phyloP scores from a whole-genome alignment of 2,888 invertebrate genomes.

The Leptinotarsa rubiginosa region DNA sequence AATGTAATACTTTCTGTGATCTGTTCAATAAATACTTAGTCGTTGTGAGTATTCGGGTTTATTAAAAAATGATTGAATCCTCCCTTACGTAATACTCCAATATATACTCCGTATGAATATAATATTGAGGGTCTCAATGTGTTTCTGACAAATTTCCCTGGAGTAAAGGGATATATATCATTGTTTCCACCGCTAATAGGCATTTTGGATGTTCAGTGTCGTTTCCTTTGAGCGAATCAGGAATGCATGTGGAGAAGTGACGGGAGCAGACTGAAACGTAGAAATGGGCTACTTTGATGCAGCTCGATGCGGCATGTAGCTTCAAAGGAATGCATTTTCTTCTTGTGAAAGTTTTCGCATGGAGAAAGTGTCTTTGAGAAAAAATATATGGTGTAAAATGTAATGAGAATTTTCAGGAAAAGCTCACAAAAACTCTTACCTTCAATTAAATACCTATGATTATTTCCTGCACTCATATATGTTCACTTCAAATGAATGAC shows the following conservation, averaged over 20 bases:
- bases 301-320: neutral
- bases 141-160: neutral
- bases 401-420: neutral
- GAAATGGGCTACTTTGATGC: constrained; percentile 13
- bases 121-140: neutral
- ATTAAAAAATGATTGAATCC: neutral
- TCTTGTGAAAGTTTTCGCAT: neutral
- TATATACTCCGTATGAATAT: too few relatives aligned
- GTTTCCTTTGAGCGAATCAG: constrained; percentile 7
- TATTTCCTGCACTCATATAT: too few relatives aligned
- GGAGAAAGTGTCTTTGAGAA: neutral
- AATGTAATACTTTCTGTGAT: too few relatives aligned
- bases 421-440: too few relatives aligned
- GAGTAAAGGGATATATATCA: neutral
- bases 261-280: neutral
- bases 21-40: neutral
- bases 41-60: too few relatives aligned
- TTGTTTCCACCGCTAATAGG: neutral
- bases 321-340: neutral
- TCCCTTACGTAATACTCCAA: too few relatives aligned
- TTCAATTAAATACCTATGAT: too few relatives aligned
- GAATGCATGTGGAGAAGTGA: neutral
- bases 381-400: neutral
- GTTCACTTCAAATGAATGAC: too few relatives aligned
- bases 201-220: neutral